phyloP scores from a whole-genome alignment of 2,113 vertebrate species.

The Sclerurus mexicanus region DNA sequence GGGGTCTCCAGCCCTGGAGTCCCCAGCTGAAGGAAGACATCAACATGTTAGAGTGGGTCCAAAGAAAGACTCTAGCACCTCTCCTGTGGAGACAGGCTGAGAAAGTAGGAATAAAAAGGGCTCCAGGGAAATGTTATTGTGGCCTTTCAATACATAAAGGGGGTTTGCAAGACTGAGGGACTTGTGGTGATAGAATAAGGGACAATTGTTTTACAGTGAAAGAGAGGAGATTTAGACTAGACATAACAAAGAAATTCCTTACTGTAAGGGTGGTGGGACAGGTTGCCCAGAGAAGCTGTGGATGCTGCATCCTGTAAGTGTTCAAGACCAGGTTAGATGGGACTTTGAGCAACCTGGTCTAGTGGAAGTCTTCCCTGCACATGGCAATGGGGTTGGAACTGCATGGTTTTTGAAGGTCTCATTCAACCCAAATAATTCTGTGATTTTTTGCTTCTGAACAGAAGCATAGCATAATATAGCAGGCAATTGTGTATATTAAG shows the following conservation, averaged over 20 bases:
- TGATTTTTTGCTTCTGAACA: neutral
- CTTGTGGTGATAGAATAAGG: neutral
- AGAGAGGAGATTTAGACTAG: neutral
- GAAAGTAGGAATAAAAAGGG: neutral
- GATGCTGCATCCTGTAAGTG: accelerated
- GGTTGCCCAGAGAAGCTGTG: neutral
- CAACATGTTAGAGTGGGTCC: neutral
- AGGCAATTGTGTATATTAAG: neutral
- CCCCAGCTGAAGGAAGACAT: neutral
- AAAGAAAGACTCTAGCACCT: neutral
- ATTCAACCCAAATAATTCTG: neutral
- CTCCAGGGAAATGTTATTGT: neutral
- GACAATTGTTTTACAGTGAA: neutral
- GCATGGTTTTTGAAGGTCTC: neutral
- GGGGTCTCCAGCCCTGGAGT: accelerated
- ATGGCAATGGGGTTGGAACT: accelerated
- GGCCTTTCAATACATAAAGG: neutral
- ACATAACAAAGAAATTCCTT: neutral
- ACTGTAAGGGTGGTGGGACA: accelerated
- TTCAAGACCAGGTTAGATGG: neutral
- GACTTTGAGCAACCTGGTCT: neutral
- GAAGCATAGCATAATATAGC: neutral
- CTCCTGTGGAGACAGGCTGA: neutral
- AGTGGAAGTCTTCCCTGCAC: neutral
- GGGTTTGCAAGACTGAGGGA: neutral